These are phyloP conservation scores for Actias luna DNA, from an alignment of 2,888 invertebrate species.

Conservation along the genomic window DNA sequence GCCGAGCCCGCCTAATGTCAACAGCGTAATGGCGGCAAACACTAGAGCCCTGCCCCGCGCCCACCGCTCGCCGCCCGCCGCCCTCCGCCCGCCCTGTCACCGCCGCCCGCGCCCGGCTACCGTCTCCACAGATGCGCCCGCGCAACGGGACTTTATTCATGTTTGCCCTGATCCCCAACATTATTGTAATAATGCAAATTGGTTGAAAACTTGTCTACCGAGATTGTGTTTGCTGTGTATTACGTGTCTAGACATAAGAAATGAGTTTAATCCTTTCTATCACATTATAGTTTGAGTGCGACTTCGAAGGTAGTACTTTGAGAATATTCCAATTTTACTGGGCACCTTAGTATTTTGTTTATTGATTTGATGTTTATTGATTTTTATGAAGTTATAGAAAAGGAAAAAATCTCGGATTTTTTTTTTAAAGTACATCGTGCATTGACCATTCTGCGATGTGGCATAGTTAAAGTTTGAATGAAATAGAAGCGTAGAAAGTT, in stretches of 20 bases:
- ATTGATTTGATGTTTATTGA: too few species aligned
- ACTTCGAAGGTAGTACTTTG: too few species aligned
- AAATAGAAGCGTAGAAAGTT: too few species aligned
- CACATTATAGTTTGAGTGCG: neutral
- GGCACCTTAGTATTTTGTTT: too few species aligned
- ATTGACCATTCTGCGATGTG: too few species aligned
- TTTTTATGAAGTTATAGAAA: too few species aligned
- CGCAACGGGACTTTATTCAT: constrained; percentile 6
- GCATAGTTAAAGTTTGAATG: too few species aligned
- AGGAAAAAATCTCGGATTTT: too few species aligned
- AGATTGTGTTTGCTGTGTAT: neutral
- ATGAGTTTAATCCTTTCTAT: neutral
- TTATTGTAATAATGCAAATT: constrained; percentile 2
- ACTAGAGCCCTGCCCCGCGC: constrained; percentile 35
- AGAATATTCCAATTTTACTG: too few species aligned
- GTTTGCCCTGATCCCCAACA: neutral
- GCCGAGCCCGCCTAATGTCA: constrained; percentile 61
- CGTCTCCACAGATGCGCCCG: constrained; percentile 31
- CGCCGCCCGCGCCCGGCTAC: constrained; percentile 37
- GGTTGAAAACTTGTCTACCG: constrained; percentile 2
- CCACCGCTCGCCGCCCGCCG: constrained; percentile 22
- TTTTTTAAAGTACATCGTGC: too few species aligned
- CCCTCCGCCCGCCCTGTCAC: constrained; percentile 21
- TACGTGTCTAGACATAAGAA: neutral
- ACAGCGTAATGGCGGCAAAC: constrained; percentile 77